phyloP scores from a whole-genome alignment of 2,888 invertebrate species.

The Calameuta filiformis region DNA sequence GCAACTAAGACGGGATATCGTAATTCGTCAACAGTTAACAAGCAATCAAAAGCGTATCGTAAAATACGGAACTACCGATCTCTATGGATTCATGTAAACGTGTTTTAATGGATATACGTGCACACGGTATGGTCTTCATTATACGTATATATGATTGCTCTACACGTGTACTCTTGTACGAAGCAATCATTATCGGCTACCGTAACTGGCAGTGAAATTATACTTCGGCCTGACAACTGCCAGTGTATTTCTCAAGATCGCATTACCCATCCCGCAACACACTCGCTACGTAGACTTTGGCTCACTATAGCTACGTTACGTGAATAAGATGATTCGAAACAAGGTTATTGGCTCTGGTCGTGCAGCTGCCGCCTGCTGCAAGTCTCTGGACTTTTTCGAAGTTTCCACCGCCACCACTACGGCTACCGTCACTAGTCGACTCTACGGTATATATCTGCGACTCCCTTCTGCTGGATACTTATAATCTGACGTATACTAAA shows the following conservation, averaged over 20 bases:
- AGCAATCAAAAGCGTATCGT: not conserved
- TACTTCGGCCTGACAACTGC: slow-evolving; percentile 8
- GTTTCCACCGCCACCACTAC: not conserved
- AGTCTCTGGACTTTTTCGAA: slow-evolving; percentile 24
- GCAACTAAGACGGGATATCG: not conserved
- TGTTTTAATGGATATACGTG: not conserved
- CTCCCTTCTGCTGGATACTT: not conserved
- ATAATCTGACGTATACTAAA: not conserved
- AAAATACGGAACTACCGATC: not conserved
- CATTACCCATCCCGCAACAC: slow-evolving; percentile 1
- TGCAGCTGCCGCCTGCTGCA: slow-evolving; percentile 39
- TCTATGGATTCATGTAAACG: not conserved
- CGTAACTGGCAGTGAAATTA: slow-evolving; percentile 44
- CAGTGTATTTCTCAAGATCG: not conserved
- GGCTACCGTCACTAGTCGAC: not conserved
- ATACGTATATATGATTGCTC: slow-evolving; percentile 9
- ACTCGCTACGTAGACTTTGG: slow-evolving; percentile 30
- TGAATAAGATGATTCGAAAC: slow-evolving; percentile 56
- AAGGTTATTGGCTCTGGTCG: slow-evolving; percentile 52
- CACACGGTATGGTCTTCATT: not conserved
- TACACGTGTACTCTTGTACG: slow-evolving; percentile 16
- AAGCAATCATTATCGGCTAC: slow-evolving; percentile 43
- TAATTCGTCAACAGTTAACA: not conserved
- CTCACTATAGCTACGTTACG: slow-evolving; percentile 40
- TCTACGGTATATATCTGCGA: not conserved